Base-by-base conservation (phyloP, 1,140 invertebrate genomes). In the Brachionus rubens region DNA sequence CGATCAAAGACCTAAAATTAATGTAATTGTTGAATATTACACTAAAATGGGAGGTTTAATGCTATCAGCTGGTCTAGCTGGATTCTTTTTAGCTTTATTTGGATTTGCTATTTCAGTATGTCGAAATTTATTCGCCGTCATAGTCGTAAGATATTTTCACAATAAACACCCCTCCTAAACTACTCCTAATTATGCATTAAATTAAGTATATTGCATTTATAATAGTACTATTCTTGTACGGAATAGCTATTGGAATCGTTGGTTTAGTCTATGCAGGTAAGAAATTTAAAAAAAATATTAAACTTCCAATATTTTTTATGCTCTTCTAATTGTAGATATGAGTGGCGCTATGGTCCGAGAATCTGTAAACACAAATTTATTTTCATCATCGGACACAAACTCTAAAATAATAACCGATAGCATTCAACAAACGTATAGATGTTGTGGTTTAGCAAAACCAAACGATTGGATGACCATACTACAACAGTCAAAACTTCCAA, bases 361-460 rank as follows among this genome's bases (percentile, higher is more conserved):
- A 46, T 14, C 9, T 46, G 2, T 46, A 7, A 46, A 5, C 14
- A 46, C n/a, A 46, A 16, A 46, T 46, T 16, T 46, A 14, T 46
- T 46, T 14, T 7, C 5, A 3, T 46, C 43, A 3, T 7, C 4
- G 3, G n/a, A 46, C 4, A 3, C n/a, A 3, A 46, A 46, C 4
- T 3, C 5, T 14, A 46, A 14, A 46, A 46, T 14, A 7, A 7
- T 46, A 14, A 16, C n/a, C 14, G 14, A 46, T 46, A 16, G 14
- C 14, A 46, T 46, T 46, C 43, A 46, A 46, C 43, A 46, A 46
- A 46, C n/a, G 59, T 65, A 24, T 65, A 65, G 43, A 65, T 65
- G 59, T 19, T 65, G 59, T 43, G 59, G 59, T 65, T 65, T 65
- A 41, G 30, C 41, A 14, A 9, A 41, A 3, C 59, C 59, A 3